Evolutionary conservation across 1,140 invertebrate genomes (phyloP).

Genomic region (Wiebesia pumilae): DNA sequence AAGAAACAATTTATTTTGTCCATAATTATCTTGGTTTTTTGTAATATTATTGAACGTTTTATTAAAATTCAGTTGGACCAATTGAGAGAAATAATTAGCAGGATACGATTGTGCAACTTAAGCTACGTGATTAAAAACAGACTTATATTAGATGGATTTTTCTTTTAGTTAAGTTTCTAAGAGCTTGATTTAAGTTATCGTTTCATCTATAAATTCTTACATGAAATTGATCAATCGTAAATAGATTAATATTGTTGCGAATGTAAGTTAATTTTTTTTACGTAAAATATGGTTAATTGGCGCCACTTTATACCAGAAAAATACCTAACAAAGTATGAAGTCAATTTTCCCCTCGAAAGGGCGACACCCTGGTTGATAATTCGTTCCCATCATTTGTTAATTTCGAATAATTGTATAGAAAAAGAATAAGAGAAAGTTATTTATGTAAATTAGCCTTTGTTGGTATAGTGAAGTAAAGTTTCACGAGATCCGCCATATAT

Average conservation of each 20-base stretch:
- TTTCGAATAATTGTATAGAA: not conserved
- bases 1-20: too few relatives aligned
- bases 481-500: not conserved
- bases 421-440: not conserved
- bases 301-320: not conserved
- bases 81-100: not conserved
- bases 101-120: not conserved
- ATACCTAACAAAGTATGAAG: not conserved
- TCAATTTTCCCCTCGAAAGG: not conserved
- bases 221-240: not conserved
- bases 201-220: not conserved
- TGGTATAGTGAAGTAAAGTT: not conserved
- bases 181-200: not conserved
- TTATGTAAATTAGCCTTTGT: conserved; percentile 3
- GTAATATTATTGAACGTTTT: too few relatives aligned
- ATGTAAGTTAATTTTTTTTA: not conserved
- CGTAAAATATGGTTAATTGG: too few relatives aligned
- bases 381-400: not conserved
- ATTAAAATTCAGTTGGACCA: too few relatives aligned
- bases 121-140: not conserved
- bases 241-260: not conserved
- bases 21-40: too few relatives aligned
- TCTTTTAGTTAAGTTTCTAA: not conserved
- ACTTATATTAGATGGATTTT: not conserved
- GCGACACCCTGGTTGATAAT: not conserved